A percentile compares a stretch with the other conserved stretches of the same genome.
These are phyloP conservation scores for Pogonocherus hispidulus DNA, from an alignment of 2,888 invertebrate genomes.

Conservation along the genomic window DNA sequence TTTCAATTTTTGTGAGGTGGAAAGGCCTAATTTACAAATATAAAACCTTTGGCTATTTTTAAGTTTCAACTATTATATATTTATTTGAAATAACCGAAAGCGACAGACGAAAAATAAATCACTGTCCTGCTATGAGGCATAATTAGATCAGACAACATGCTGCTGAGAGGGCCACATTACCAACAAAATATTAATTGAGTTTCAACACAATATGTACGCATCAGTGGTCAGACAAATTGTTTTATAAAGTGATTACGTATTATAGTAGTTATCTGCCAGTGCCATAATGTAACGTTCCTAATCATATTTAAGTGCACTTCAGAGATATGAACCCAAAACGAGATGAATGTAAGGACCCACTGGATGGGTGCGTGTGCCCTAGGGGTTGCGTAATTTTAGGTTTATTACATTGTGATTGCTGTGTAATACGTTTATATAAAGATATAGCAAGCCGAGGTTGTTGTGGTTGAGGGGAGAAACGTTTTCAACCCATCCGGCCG, in stretches of 20 bases:
- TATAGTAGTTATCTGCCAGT: slow-evolving; percentile 69
- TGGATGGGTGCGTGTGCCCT: slow-evolving; percentile 46
- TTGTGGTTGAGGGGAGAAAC: neutral
- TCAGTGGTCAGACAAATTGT: slow-evolving; percentile 83
- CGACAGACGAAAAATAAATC: slow-evolving; percentile 20
- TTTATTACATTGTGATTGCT: slow-evolving; percentile 53
- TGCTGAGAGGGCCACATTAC: slow-evolving; percentile 60
- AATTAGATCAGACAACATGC: slow-evolving; percentile 59
- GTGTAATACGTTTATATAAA: slow-evolving; percentile 45
- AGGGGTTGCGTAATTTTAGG: slow-evolving; percentile 49
- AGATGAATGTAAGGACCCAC: slow-evolving; percentile 45
- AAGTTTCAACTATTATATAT: neutral
- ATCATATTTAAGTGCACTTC: slow-evolving; percentile 61
- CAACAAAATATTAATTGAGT: slow-evolving; percentile 69
- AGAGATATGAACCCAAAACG: slow-evolving; percentile 54
- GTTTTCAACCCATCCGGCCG: neutral
- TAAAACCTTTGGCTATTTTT: too few species aligned
- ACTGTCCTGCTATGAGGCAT: slow-evolving; percentile 35
- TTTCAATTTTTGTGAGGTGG: too few species aligned
- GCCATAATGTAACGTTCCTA: slow-evolving; percentile 61
- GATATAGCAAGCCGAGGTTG: slow-evolving; percentile 34
- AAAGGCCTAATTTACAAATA: too few species aligned
- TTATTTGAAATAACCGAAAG: neutral
- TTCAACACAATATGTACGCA: slow-evolving; percentile 74
- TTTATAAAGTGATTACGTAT: slow-evolving; percentile 84